These are phyloP conservation scores for Heliopora coerulea DNA, from an alignment of 92 coral and sea anemone species.

Conservation along the genomic window DNA sequence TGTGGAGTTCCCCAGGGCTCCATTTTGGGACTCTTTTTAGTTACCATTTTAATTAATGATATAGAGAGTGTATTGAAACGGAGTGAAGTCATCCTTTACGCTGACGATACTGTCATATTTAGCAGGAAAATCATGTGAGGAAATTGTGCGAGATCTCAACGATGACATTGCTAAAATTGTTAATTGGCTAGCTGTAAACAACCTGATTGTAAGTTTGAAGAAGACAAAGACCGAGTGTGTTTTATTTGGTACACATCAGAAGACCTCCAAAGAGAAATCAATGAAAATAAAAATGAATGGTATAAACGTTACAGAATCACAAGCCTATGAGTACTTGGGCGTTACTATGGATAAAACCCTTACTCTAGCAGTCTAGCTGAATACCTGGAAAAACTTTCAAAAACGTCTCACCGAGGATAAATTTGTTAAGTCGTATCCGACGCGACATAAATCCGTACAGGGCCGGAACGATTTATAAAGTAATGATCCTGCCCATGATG, in stretches of 20 bases:
- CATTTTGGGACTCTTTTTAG: slow-evolving; percentile 35
- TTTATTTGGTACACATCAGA: slow-evolving; percentile 11
- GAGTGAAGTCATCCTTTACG: slow-evolving; percentile 46
- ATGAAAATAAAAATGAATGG: too few species aligned
- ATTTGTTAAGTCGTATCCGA: too few species aligned
- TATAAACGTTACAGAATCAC: too few species aligned
- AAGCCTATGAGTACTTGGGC: too few species aligned
- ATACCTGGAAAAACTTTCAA: too few species aligned
- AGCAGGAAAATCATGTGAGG: slow-evolving; percentile 8
- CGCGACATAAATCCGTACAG: too few species aligned
- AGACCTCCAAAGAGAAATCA: background rate
- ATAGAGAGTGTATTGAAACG: slow-evolving; percentile 21
- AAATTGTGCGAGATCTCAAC: background rate
- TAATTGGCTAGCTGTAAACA: slow-evolving; percentile 10
- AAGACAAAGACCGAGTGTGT: slow-evolving; percentile 9
- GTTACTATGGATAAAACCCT: too few species aligned
- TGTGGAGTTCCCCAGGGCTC: slow-evolving; percentile 56
- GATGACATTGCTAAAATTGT: background rate
- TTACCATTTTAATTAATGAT: background rate
- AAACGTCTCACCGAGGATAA: too few species aligned
- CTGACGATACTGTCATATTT: slow-evolving; percentile 41
- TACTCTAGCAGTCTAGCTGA: too few species aligned
- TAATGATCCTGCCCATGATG: too few species aligned
- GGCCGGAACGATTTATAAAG: too few species aligned
- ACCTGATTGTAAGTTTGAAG: background rate